Conservation (phyloP, 2,888 invertebrate species). For the Agonum fuliginosum region DNA sequence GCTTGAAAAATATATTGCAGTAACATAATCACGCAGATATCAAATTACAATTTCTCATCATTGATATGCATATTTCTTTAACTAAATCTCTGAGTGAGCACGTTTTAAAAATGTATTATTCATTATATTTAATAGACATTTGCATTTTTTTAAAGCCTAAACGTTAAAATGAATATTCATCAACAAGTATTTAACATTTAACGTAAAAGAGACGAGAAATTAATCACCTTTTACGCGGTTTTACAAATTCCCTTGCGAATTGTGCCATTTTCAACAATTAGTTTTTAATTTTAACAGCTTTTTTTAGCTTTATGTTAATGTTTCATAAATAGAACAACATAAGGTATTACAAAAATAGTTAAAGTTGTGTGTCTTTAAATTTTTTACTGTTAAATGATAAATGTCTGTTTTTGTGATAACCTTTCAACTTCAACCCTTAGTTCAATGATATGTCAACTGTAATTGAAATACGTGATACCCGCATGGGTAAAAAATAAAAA, state of each 20-base stretch:
- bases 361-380: no score
- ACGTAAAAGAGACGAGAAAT: conserved; percentile 10
- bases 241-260: not conserved
- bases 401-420: conserved; percentile 19
- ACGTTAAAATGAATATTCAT: conserved; percentile 39
- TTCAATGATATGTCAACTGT: conserved; percentile 28
- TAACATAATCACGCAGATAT: conserved; percentile 33
- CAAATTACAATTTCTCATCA: conserved; percentile 3
- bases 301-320: no score
- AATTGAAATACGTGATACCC: conserved; percentile 32
- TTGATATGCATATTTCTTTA: conserved; percentile 30
- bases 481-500: conserved; percentile 9
- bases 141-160: conserved; percentile 19
- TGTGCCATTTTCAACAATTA: not conserved
- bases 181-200: conserved; percentile 13
- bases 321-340: no score
- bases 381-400: not conserved
- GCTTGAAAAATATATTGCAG: conserved; percentile 4
- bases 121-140: conserved; percentile 28
- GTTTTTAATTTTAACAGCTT: not conserved
- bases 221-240: not conserved
- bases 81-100: conserved; percentile 18
- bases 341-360: no score
- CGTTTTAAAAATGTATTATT: conserved; percentile 38
- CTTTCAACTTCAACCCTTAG: conserved; percentile 33